phyloP scores from a whole-genome alignment of 2,797 vertebrate species.

The Falco novaeseelandiae region DNA sequence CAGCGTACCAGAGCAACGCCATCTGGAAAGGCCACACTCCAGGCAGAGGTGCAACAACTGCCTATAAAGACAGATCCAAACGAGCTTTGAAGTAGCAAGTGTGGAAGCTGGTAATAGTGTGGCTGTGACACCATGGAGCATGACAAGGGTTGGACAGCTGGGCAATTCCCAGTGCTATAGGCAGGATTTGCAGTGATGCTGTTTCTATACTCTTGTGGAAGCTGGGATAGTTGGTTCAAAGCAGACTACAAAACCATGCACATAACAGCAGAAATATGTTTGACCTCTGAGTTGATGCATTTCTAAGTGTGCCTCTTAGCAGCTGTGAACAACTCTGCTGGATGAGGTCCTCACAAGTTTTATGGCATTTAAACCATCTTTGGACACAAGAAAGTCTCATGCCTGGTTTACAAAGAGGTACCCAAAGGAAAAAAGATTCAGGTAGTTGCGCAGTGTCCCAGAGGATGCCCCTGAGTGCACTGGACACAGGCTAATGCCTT shows the following conservation, averaged over 20 bases:
- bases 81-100: neutral
- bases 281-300: neutral
- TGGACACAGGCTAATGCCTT: neutral
- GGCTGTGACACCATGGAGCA: rapidly evolving
- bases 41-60: neutral
- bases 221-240: neutral
- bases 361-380: neutral
- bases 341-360: neutral
- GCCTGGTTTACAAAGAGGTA: neutral
- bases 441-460: neutral
- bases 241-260: neutral
- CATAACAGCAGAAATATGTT: neutral
- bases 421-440: neutral
- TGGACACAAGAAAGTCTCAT: neutral
- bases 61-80: neutral
- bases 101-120: neutral
- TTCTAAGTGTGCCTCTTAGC: neutral
- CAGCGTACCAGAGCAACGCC: neutral
- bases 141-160: neutral
- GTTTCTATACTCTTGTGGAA: neutral
- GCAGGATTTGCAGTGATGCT: neutral
- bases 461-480: neutral
- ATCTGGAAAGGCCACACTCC: neutral
- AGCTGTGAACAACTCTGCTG: neutral
- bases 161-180: neutral